Evolutionary conservation across 2,888 invertebrate species (phyloP).

Genomic region (Zaprionus bogoriensis): DNA sequence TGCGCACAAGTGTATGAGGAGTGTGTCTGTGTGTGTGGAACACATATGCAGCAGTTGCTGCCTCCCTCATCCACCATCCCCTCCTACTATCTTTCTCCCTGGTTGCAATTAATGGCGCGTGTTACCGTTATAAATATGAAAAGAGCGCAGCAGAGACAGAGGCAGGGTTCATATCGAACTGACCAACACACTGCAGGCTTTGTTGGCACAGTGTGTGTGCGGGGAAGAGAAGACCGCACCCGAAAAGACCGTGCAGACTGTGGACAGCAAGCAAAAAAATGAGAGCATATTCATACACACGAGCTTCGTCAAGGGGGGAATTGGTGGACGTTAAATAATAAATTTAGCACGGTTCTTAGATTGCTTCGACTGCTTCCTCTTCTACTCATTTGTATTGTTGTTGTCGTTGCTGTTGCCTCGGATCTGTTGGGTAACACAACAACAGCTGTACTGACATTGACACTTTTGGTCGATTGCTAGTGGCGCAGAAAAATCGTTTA

Average conservation of each 20-base stretch:
- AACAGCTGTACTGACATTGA: slow-evolving; percentile 75
- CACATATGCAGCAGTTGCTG: neutral
- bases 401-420: slow-evolving; percentile 15
- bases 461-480: slow-evolving; percentile 64
- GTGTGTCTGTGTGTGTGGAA: neutral
- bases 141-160: slow-evolving; percentile 28
- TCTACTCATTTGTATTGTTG: neutral
- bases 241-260: neutral
- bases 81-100: neutral
- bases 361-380: slow-evolving; percentile 39
- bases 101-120: slow-evolving; percentile 65
- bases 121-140: slow-evolving; percentile 45
- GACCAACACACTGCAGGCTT: slow-evolving; percentile 7
- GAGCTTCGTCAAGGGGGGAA: slow-evolving; percentile 35
- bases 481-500: slow-evolving; percentile 60
- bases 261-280: slow-evolving; percentile 14
- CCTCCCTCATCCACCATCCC: neutral
- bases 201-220: no score
- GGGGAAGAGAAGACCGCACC: neutral
- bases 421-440: slow-evolving; percentile 45
- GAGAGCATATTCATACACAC: slow-evolving; percentile 27
- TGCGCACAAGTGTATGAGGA: slow-evolving; percentile 20
- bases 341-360: slow-evolving; percentile 74
- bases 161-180: slow-evolving; percentile 8
- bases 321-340: slow-evolving; percentile 68